A percentile compares a stretch with the other conserved stretches of the same genome.
Evolutionary conservation across 2,888 invertebrate species (phyloP).

Genomic region (Abrostola triplasia): DNA sequence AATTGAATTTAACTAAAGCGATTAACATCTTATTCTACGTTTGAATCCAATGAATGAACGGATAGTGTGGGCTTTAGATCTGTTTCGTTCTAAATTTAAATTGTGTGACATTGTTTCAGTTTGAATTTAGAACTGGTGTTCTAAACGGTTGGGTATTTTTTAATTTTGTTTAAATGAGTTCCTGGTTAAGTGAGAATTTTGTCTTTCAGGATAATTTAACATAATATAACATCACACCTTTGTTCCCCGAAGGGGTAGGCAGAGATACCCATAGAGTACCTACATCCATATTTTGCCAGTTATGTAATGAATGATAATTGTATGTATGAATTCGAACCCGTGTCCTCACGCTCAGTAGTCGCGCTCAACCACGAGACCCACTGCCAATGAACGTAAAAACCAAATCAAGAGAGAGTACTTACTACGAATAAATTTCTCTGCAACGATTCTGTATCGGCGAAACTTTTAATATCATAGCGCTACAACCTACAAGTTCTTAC

Average conservation of each 20-base stretch:
- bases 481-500: constrained; percentile 10
- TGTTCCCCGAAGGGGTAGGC: too few species aligned
- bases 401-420: constrained; percentile 34
- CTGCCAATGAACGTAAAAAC: constrained; percentile 16
- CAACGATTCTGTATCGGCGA: constrained; percentile 18
- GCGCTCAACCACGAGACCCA: too few species aligned
- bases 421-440: constrained; percentile 34
- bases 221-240: too few species aligned
- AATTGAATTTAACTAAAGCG: constrained; percentile 41
- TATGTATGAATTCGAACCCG: too few species aligned
- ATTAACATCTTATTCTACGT: constrained; percentile 48
- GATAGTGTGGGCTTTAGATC: constrained; percentile 14
- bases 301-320: too few species aligned
- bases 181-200: too few species aligned
- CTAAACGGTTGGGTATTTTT: neutral
- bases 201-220: too few species aligned
- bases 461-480: constrained; percentile 40
- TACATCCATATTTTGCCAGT: too few species aligned
- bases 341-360: too few species aligned
- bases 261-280: too few species aligned
- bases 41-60: constrained; percentile 40
- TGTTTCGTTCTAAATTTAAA: too few species aligned
- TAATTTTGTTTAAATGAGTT: constrained; percentile 2
- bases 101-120: constrained; percentile 23
- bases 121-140: constrained; percentile 36